A percentile compares a stretch with the other conserved stretches of the same genome.
These are phyloP conservation scores for Bombus cullumanus DNA, from an alignment of 1,140 invertebrate species.

Conservation along the genomic window DNA sequence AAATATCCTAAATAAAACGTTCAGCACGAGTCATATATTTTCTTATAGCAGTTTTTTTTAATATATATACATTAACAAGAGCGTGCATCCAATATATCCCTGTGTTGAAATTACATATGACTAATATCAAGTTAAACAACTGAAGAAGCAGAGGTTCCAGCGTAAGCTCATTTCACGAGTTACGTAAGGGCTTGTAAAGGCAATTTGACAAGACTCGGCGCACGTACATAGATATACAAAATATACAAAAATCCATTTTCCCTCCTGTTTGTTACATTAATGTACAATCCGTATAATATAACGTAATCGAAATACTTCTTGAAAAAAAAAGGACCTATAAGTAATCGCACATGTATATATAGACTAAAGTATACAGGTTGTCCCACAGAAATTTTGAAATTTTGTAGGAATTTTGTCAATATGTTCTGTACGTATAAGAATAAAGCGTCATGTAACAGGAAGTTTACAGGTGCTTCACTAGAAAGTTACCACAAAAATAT, in stretches of 20 bases:
- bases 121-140: not conserved
- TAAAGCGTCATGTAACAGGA: too few relatives aligned
- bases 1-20: too few relatives aligned
- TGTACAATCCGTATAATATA: not conserved
- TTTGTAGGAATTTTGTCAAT: too few relatives aligned
- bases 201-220: not conserved
- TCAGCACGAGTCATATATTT: not conserved
- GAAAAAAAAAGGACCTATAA: not conserved
- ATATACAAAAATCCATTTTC: not conserved
- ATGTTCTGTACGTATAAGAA: too few relatives aligned
- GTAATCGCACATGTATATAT: not conserved
- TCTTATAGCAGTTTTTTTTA: not conserved
- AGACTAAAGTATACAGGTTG: too few relatives aligned
- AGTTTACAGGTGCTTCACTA: too few relatives aligned
- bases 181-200: conserved; percentile 8
- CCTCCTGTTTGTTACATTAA: not conserved
- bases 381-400: too few relatives aligned
- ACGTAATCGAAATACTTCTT: not conserved
- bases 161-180: not conserved
- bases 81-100: not conserved
- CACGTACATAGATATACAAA: not conserved
- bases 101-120: not conserved
- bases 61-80: not conserved
- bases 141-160: not conserved
- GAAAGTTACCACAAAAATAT: too few relatives aligned